Conservation (phyloP, 2,113 vertebrate genomes). For the Serilophus lunatus region DNA sequence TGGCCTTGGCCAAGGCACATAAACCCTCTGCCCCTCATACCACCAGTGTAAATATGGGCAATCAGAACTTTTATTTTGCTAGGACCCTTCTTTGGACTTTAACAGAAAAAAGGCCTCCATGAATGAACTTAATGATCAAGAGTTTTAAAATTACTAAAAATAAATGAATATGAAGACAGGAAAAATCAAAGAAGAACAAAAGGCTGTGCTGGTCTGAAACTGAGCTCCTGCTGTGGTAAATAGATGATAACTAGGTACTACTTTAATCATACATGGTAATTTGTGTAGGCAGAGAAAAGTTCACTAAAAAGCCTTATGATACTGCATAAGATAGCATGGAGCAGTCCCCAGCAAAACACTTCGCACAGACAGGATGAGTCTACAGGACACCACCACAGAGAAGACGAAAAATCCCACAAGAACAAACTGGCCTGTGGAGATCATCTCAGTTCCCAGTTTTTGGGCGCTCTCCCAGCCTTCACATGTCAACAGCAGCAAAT, state of each 20-base stretch:
- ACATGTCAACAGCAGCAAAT: neutral
- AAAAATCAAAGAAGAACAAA: neutral
- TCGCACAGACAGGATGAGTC: constrained; percentile 14
- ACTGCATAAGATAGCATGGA: neutral
- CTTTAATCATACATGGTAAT: neutral
- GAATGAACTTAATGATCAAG: neutral
- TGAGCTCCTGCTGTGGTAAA: neutral
- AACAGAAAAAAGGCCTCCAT: neutral
- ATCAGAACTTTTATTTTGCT: neutral
- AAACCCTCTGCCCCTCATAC: neutral
- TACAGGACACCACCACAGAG: constrained; percentile 22
- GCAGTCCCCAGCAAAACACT: neutral
- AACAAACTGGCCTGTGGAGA: neutral
- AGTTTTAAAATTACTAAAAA: neutral
- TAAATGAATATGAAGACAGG: neutral
- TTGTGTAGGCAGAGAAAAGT: neutral
- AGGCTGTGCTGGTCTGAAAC: neutral
- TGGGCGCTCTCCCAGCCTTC: neutral
- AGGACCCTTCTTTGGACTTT: neutral
- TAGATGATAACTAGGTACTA: neutral
- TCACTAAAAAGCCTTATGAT: neutral
- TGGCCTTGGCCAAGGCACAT: neutral
- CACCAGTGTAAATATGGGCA: neutral
- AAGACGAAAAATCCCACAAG: neutral
- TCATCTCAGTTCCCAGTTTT: neutral